Conservation (phyloP, 2,113 vertebrate species). For the Ahaetulla prasina region DNA sequence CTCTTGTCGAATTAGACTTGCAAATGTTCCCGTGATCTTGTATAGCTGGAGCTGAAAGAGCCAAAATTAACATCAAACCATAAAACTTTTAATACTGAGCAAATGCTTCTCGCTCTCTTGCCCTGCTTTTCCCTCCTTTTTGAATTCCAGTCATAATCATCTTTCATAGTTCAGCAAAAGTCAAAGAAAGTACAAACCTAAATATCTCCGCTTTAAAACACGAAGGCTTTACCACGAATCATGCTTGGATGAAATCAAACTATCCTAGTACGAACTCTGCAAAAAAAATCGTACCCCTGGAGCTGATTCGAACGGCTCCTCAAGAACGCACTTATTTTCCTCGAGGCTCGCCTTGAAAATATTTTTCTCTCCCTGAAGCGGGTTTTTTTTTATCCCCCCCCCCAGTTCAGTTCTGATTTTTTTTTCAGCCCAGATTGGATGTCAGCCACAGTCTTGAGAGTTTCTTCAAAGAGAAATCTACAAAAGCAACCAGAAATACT, state of each 20-base stretch:
- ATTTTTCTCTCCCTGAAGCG: not conserved
- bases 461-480: not conserved
- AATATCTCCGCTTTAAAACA: not conserved
- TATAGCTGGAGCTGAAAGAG: not conserved
- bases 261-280: not conserved
- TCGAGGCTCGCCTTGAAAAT: not conserved
- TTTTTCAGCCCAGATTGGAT: not conserved
- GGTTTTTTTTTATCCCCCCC: no score
- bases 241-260: not conserved
- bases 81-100: not conserved
- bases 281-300: not conserved
- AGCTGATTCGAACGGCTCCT: not conserved
- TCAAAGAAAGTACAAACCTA: no score
- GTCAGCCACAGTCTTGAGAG: not conserved
- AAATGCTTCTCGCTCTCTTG: not conserved
- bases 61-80: conserved; percentile 14
- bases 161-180: not conserved
- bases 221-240: not conserved
- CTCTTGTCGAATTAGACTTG: conserved; percentile 1
- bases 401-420: not conserved
- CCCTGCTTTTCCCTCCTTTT: not conserved
- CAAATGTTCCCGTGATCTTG: not conserved
- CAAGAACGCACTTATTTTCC: no score
- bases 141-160: not conserved
- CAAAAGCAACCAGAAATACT: not conserved